Conservation (phyloP, 2,888 invertebrate species). For the Ditula angustiorana region DNA sequence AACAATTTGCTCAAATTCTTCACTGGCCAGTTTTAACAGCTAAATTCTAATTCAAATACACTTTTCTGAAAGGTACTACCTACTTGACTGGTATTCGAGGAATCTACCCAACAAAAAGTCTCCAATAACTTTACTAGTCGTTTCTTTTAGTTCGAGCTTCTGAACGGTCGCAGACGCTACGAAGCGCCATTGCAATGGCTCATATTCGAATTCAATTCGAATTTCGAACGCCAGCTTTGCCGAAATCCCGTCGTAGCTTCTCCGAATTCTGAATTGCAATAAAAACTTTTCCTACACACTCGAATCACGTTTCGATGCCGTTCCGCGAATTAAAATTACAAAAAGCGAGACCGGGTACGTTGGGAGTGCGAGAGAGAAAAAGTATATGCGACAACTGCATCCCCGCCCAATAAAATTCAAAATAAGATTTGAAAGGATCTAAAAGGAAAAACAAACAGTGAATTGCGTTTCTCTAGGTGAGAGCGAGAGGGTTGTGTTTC, state of each 20-base stretch:
- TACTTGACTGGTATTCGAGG: not conserved
- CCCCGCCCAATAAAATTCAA: slow-evolving; percentile 85
- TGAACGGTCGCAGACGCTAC: not conserved
- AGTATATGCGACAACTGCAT: slow-evolving; percentile 86
- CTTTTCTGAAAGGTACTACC: not conserved
- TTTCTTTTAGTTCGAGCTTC: not conserved
- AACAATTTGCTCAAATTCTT: too few relatives aligned
- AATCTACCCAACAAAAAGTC: not conserved
- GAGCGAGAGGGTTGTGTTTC: slow-evolving; percentile 70
- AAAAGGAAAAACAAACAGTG: slow-evolving; percentile 82
- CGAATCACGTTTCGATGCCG: slow-evolving; percentile 82
- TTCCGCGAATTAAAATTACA: slow-evolving; percentile 85
- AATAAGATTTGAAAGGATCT: slow-evolving; percentile 84
- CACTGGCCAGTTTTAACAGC: not conserved
- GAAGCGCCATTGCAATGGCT: slow-evolving; percentile 16
- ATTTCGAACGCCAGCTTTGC: slow-evolving; percentile 69
- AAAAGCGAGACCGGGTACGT: slow-evolving; percentile 77
- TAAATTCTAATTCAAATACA: not conserved
- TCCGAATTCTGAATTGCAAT: slow-evolving; percentile 75
- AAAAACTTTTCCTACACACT: slow-evolving; percentile 75
- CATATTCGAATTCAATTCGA: slow-evolving; percentile 62
- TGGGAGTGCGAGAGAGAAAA: slow-evolving; percentile 73
- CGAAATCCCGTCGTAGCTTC: slow-evolving; percentile 70
- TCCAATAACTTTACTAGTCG: not conserved
- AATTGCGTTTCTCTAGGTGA: slow-evolving; percentile 78